Conservation (phyloP, 2,797 vertebrate genomes). For the Moxostoma hubbsi region DNA sequence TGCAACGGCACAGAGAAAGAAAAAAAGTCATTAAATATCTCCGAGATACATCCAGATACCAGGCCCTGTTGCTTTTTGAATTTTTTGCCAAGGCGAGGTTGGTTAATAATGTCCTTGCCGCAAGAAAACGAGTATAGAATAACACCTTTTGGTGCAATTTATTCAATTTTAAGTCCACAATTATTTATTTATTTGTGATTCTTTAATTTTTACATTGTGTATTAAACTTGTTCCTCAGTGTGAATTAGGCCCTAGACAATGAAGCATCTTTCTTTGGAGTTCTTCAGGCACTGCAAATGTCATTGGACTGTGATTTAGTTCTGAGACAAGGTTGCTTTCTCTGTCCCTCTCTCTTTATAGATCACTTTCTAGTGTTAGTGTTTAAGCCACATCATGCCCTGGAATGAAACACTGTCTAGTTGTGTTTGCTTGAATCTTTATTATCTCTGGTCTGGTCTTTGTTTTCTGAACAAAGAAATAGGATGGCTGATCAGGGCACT, state of each 20-base stretch:
- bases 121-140: slow-evolving; percentile 21
- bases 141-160: too few relatives aligned
- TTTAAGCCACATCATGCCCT: slow-evolving; percentile 6
- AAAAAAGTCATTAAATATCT: slow-evolving; percentile 56
- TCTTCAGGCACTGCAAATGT: slow-evolving; percentile 12
- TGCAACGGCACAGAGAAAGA: slow-evolving; percentile 15
- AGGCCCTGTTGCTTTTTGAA: slow-evolving; percentile 12
- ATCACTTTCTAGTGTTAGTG: slow-evolving; percentile 21
- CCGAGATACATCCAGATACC: slow-evolving; percentile 38
- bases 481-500: background rate
- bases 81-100: background rate
- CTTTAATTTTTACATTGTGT: background rate
- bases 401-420: slow-evolving; percentile 14
- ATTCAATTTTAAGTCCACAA: too few relatives aligned
- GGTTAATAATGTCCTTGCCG: slow-evolving; percentile 44
- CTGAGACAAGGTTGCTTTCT: slow-evolving; percentile 31
- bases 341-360: slow-evolving; percentile 42
- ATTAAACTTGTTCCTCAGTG: background rate
- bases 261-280: slow-evolving; percentile 2
- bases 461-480: background rate
- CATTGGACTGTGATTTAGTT: slow-evolving; percentile 59
- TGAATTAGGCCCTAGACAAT: background rate
- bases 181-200: background rate
- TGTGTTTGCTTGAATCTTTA: slow-evolving; percentile 16
- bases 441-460: background rate